These are phyloP conservation scores for Papilio gigon DNA, from an alignment of 2,888 invertebrate species.

Conservation along the genomic window DNA sequence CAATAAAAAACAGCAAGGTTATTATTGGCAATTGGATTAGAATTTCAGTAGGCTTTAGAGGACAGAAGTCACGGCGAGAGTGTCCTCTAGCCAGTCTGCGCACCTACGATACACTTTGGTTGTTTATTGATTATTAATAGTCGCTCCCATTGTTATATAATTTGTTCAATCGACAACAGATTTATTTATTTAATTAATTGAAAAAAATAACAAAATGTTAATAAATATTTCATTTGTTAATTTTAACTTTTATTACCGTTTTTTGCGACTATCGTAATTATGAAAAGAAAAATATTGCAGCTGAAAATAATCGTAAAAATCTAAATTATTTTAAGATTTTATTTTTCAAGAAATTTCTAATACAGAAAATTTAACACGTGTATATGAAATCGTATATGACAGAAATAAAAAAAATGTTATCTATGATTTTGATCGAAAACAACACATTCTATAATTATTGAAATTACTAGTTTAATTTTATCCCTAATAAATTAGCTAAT, in stretches of 20 bases:
- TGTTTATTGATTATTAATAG: constrained; percentile 44
- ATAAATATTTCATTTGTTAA: no score
- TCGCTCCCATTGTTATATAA: neutral
- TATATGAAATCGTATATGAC: neutral
- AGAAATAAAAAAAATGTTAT: neutral
- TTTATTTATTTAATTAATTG: no score
- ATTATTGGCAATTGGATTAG: constrained; percentile 67
- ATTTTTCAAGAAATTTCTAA: no score
- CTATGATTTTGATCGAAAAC: no score
- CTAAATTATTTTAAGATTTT: no score
- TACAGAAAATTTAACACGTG: neutral
- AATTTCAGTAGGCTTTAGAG: constrained; percentile 63
- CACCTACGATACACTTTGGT: constrained; percentile 55
- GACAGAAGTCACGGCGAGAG: neutral
- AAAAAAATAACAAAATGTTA: no score
- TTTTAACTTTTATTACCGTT: no score
- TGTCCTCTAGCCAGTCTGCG: constrained; percentile 40
- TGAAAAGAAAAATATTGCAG: no score
- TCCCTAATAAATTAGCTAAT: neutral
- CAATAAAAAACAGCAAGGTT: constrained; percentile 26
- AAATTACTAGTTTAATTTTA: neutral
- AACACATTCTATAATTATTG: neutral
- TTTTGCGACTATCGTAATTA: no score
- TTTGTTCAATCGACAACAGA: no score
- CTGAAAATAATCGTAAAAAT: no score